Conservation (phyloP, 2,888 invertebrate genomes). For the Drosophila incognita region DNA sequence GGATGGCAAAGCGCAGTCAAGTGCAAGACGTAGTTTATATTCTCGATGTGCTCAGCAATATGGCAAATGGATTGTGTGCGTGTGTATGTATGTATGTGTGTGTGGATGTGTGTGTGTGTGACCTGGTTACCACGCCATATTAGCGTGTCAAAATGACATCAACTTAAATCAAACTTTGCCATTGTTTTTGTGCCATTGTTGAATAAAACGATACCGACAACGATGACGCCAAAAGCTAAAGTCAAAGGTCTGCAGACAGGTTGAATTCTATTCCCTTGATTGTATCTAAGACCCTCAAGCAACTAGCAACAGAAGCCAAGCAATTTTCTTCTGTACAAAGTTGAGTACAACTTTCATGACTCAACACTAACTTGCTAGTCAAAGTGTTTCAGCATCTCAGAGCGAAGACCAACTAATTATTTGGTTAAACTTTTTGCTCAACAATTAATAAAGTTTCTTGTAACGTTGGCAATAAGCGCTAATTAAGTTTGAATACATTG, state of each 20-base stretch:
- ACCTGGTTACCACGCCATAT: slow-evolving; percentile 58
- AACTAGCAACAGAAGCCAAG: slow-evolving; percentile 15
- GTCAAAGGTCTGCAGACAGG: slow-evolving; percentile 39
- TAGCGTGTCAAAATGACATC: slow-evolving; percentile 73
- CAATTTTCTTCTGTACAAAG: slow-evolving; percentile 7
- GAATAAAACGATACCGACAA: slow-evolving; percentile 55
- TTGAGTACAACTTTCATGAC: slow-evolving; percentile 24
- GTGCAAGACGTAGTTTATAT: slow-evolving; percentile 51
- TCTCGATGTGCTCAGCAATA: slow-evolving; percentile 44
- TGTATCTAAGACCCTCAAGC: slow-evolving; percentile 15
- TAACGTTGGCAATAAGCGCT: background rate
- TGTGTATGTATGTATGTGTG: background rate
- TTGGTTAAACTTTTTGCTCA: background rate
- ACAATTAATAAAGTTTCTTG: background rate
- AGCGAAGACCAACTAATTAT: slow-evolving; percentile 1
- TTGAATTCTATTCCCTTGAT: slow-evolving; percentile 19
- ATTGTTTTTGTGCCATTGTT: slow-evolving; percentile 55
- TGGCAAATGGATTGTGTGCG: slow-evolving; percentile 52
- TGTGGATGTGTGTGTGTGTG: slow-evolving; percentile 34
- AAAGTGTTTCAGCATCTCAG: slow-evolving; percentile 2
- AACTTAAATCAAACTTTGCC: slow-evolving; percentile 73
- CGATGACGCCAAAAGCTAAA: slow-evolving; percentile 43
- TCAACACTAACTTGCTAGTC: slow-evolving; percentile 15
- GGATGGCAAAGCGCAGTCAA: slow-evolving; percentile 58
- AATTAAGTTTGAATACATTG: background rate